A percentile compares a stretch with the other conserved stretches of the same genome.
Conservation (phyloP, 2,888 invertebrate species). For the Ernsta delagoae region DNA sequence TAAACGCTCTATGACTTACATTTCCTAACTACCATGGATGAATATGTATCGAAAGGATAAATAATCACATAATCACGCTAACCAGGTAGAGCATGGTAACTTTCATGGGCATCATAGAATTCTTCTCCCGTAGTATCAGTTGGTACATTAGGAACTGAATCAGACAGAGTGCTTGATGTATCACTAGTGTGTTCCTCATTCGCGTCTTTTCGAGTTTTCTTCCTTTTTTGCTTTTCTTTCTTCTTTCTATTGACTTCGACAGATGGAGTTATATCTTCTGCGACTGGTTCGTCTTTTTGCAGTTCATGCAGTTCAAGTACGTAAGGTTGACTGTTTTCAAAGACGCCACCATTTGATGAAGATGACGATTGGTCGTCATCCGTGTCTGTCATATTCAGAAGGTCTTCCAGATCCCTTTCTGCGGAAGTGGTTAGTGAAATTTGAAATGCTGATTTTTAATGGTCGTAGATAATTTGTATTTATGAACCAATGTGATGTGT, state of each 20-base stretch:
- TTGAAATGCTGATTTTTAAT: no score
- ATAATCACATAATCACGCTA: neutral
- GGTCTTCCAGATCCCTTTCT: slow-evolving; percentile 48
- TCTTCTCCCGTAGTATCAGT: slow-evolving; percentile 55
- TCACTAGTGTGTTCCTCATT: slow-evolving; percentile 45
- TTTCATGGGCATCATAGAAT: slow-evolving; percentile 69
- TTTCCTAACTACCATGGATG: no score
- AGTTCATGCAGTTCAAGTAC: slow-evolving; percentile 62
- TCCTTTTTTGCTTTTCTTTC: slow-evolving; percentile 51
- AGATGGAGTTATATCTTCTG: slow-evolving; percentile 36
- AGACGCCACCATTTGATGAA: slow-evolving; percentile 47
- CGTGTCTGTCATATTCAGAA: slow-evolving; percentile 49
- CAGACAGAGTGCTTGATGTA: slow-evolving; percentile 52
- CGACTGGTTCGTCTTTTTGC: slow-evolving; percentile 50
- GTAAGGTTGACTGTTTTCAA: slow-evolving; percentile 48
- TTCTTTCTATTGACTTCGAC: slow-evolving; percentile 42
- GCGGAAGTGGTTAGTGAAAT: no score
- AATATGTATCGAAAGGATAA: no score
- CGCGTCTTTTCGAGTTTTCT: slow-evolving; percentile 48
- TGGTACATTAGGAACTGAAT: slow-evolving; percentile 42
- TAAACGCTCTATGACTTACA: no score
- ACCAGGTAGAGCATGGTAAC: slow-evolving; percentile 62
- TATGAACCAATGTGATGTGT: no score
- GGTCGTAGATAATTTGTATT: no score
- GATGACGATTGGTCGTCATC: slow-evolving; percentile 45